Percentiles rank a stretch among this genome's conserved stretches.
Evolutionary conservation across 2,797 vertebrate species (phyloP).

Genomic region (Epinephelus coioides): DNA sequence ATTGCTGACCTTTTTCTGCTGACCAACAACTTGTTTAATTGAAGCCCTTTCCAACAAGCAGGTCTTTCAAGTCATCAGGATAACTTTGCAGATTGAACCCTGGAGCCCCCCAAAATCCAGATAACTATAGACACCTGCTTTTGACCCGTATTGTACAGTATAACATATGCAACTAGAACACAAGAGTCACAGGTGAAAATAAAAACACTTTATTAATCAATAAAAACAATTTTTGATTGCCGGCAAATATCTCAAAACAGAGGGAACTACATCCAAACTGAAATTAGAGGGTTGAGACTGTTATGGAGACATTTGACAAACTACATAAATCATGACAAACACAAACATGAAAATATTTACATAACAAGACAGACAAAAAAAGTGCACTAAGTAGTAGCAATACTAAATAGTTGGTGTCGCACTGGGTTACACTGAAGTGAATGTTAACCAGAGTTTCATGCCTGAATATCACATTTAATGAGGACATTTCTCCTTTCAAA

Average conservation of each 20-base stretch:
- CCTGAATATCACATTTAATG: slow-evolving; percentile 80
- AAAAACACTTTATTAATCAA: slow-evolving; percentile 90
- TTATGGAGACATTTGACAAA: slow-evolving; percentile 79
- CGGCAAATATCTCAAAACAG: slow-evolving; percentile 87
- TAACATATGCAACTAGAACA: slow-evolving; percentile 50
- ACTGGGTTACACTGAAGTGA: slow-evolving; percentile 82
- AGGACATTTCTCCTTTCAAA: slow-evolving; percentile 69
- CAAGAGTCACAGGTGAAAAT: slow-evolving; percentile 85
- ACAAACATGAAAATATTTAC: slow-evolving; percentile 89
- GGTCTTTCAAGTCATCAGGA: no score
- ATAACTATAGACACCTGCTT: background rate
- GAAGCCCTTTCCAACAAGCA: no score
- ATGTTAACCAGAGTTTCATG: slow-evolving; percentile 83
- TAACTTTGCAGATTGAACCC: no score
- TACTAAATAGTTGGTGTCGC: slow-evolving; percentile 78
- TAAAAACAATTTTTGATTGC: slow-evolving; percentile 91
- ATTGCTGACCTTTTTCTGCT: no score
- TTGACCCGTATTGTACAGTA: no score
- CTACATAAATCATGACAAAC: slow-evolving; percentile 71
- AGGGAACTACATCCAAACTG: slow-evolving; percentile 85
- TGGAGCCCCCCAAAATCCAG: no score
- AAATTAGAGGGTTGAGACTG: slow-evolving; percentile 81
- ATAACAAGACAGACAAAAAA: slow-evolving; percentile 84
- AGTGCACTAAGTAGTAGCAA: slow-evolving; percentile 87
- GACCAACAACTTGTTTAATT: no score